Percentiles rank a stretch among this genome's conserved stretches.
These are phyloP conservation scores for Heliocidaris tuberculata DNA, from an alignment of 35 echinoderm and acorn worm species.

Conservation along the genomic window DNA sequence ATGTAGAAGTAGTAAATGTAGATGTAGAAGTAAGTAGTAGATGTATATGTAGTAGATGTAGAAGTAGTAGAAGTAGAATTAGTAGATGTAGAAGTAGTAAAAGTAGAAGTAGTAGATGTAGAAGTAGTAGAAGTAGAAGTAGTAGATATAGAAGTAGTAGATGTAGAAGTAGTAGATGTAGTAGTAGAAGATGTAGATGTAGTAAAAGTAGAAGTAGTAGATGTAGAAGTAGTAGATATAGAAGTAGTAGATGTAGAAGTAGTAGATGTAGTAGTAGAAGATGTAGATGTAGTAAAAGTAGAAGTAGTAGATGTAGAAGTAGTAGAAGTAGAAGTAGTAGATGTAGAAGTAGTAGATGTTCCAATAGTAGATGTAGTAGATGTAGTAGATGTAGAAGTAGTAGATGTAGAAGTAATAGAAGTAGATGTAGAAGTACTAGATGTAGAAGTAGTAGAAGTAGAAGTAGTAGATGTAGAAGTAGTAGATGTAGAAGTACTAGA, in stretches of 20 bases:
- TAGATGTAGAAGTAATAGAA: too few species aligned
- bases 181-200: neutral
- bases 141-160: neutral
- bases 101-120: constrained; percentile 42
- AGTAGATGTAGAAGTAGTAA: constrained; percentile 42
- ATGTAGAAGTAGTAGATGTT: constrained; percentile 14
- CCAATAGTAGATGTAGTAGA: constrained; percentile 11
- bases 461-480: too few species aligned
- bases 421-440: too few species aligned
- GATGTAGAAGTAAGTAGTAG: constrained; percentile 15
- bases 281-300: neutral
- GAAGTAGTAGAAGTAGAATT: neutral
- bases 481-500: too few species aligned
- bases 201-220: constrained; percentile 22
- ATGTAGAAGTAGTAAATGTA: neutral
- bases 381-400: neutral
- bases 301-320: neutral
- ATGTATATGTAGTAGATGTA: neutral
- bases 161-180: constrained; percentile 18
- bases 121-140: constrained; percentile 17
- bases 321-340: constrained; percentile 21
- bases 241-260: neutral
- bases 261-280: neutral
- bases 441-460: too few species aligned
- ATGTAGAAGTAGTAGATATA: constrained; percentile 38